These are phyloP conservation scores for Bettongia penicillata DNA, from an alignment of 2,113 vertebrate genomes.

Conservation along the genomic window DNA sequence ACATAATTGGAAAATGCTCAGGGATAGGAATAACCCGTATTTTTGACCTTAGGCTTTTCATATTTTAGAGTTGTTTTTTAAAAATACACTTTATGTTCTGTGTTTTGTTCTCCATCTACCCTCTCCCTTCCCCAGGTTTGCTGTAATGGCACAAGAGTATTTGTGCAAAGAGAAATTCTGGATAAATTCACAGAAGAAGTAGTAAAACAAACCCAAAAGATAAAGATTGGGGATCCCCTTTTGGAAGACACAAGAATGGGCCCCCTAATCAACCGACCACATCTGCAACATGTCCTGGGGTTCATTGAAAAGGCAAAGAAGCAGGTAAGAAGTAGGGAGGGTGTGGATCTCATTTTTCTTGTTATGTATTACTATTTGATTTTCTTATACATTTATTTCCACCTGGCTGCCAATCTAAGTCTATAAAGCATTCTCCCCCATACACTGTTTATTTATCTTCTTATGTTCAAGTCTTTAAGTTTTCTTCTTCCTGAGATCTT, in stretches of 20 bases:
- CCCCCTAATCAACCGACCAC: constrained; percentile 91
- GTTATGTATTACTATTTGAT: accelerated
- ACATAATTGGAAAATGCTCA: not conserved
- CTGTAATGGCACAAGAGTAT: constrained; percentile 96
- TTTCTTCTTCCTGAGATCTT: not conserved
- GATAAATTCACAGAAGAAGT: constrained; percentile 91
- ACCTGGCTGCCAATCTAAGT: accelerated
- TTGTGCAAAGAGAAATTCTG: constrained; percentile 92
- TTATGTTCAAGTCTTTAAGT: not conserved
- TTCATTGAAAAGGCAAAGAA: constrained; percentile 91
- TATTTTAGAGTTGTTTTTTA: not conserved
- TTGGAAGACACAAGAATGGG: constrained; percentile 94
- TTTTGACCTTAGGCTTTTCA: not conserved
- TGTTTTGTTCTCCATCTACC: not conserved
- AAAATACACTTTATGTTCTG: not conserved
- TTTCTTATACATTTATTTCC: accelerated
- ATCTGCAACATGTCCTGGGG: constrained; percentile 92
- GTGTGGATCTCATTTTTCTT: not conserved
- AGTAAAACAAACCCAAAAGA: constrained; percentile 92
- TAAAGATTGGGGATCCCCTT: constrained; percentile 93
- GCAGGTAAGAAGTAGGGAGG: constrained; percentile 83
- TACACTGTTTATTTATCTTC: not conserved
- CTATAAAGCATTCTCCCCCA: not conserved
- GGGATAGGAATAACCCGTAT: not conserved
- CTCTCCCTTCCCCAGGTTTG: constrained; percentile 88